Evolutionary conservation across 2,888 invertebrate genomes (phyloP), one percentile per base, ranked within the genome.

Genomic region (Eudemis profundana): DNA sequence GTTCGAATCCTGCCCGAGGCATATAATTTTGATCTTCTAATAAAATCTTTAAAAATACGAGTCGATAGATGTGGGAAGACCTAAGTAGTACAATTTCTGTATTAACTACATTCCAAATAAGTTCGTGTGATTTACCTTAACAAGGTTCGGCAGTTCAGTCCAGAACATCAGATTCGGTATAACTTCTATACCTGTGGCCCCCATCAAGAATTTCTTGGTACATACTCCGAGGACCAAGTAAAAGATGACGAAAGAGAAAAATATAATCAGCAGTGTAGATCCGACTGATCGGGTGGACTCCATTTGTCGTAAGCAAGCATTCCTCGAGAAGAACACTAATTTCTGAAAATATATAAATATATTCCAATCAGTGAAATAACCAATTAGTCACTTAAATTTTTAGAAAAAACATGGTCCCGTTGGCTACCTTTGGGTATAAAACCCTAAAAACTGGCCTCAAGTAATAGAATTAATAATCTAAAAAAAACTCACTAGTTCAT

Each of bases 141-240:
- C 94, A 73, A 96, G 92, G 70, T 93, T 91, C 2, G 96, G 96
- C 68, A 96, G 83, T 66, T 94, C 94, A 7, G 86, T 85, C 96
- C 96, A 96, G 83, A 96, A 96, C 61, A 93, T 93, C 66, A 95
- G 87, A 83, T 96, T 95, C 0, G 96, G 96, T 73, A 96, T 92
- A 74, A 96, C 92, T 87, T 96, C 96, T 66, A 93, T 83, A 0
- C 96, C 96, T 44, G 94, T 93, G 0, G 96, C 96, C 27, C 96
- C 96, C 83, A 95, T 93, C 42, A 95, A 83, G 78, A 94, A 94
- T 78, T 94, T 95, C 78, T 95, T 93, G 1, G 94, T 92, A 47
- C 94, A 81, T 54, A 94, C 93, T 57, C 96, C 96, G 44, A 94
- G 93, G 65, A 95, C 85, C 21, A 95, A 92, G 78, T 96, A 96